These are phyloP conservation scores for Arctopsyche grandis DNA, from an alignment of 1,140 invertebrate species.

Conservation along the genomic window DNA sequence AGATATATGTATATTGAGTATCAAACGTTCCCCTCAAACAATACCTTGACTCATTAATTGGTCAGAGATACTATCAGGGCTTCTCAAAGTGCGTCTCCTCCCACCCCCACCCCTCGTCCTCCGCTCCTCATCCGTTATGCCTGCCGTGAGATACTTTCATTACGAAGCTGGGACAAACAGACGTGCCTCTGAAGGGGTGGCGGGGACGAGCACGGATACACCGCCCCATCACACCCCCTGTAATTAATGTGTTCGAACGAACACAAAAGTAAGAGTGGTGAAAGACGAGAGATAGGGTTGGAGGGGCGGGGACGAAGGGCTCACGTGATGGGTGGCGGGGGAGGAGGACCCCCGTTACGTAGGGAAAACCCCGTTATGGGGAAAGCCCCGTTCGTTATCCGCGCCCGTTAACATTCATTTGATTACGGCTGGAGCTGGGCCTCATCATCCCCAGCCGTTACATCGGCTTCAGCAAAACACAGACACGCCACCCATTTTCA, in stretches of 20 bases:
- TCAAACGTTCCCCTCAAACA: too few species aligned
- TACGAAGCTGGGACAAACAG: too few species aligned
- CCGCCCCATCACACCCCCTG: neutral
- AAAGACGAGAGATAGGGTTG: neutral
- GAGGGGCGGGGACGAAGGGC: neutral
- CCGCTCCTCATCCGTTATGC: too few species aligned
- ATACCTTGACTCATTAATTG: too few species aligned
- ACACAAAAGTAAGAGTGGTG: constrained; percentile 29
- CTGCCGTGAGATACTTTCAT: too few species aligned
- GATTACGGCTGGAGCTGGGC: constrained; percentile 13
- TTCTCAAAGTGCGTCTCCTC: too few species aligned
- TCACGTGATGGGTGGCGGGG: constrained; percentile 24
- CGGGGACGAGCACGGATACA: too few species aligned
- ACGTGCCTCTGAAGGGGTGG: too few species aligned
- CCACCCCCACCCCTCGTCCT: too few species aligned
- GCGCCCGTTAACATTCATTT: constrained; percentile 31
- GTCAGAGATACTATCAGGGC: too few species aligned
- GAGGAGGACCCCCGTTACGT: neutral
- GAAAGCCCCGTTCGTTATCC: constrained; percentile 22
- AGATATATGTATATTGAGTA: too few species aligned
- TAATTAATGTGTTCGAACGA: constrained; percentile 31
- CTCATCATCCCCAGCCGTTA: neutral
- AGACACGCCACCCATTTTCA: too few species aligned
- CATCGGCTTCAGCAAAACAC: neutral
- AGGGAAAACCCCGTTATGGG: neutral